A percentile compares a stretch with the other conserved stretches of the same genome.
Evolutionary conservation across 2,888 invertebrate species (phyloP).

Genomic region (Nemoura dubitans): DNA sequence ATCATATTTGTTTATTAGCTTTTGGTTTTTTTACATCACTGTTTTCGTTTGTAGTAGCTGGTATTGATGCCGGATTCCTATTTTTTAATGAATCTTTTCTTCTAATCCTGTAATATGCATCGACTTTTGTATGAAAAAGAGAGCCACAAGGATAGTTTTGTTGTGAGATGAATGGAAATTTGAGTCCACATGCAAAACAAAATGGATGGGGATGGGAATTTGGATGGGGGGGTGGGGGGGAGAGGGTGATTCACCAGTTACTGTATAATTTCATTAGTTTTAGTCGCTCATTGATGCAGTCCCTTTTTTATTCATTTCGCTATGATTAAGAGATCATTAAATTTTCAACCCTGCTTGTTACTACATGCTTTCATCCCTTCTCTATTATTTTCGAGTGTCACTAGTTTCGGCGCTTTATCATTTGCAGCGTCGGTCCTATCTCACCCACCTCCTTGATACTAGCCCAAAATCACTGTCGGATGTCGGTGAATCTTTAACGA

Average conservation of each 20-base stretch:
- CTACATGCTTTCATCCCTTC: not conserved
- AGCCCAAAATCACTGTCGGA: not conserved
- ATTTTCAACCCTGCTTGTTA: not conserved
- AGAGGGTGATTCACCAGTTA: not conserved
- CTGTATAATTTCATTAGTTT: not conserved
- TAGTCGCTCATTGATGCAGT: not conserved
- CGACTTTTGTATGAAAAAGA: too few relatives aligned
- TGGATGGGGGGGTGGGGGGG: too few relatives aligned
- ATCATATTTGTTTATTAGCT: not conserved
- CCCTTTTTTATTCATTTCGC: not conserved
- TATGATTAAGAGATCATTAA: not conserved
- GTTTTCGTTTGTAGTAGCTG: not conserved
- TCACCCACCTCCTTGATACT: not conserved
- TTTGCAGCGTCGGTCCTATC: not conserved
- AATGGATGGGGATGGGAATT: not conserved
- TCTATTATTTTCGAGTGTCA: not conserved
- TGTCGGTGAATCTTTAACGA: not conserved
- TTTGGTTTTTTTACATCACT: not conserved
- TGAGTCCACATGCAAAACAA: constrained; percentile 1
- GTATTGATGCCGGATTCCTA: too few relatives aligned
- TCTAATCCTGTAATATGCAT: too few relatives aligned
- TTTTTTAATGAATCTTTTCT: too few relatives aligned
- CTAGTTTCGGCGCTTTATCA: not conserved
- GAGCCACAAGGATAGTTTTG: not conserved
- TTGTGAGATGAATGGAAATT: not conserved